phyloP scores from a whole-genome alignment of 2,113 vertebrate species.

The Acanthisitta chloris region DNA sequence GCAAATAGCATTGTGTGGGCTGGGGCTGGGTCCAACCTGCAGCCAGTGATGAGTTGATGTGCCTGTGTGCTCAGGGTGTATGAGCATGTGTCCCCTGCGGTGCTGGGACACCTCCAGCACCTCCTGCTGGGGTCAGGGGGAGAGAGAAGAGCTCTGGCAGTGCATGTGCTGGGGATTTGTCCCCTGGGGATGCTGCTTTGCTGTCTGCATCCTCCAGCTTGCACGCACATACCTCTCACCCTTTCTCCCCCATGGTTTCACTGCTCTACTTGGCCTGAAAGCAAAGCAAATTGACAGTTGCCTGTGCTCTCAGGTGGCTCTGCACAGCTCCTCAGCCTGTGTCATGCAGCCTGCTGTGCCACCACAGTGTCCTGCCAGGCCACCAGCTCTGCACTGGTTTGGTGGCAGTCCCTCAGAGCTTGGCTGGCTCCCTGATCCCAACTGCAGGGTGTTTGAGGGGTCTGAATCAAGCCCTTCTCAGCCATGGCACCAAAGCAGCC shows the following conservation, averaged over 20 bases:
- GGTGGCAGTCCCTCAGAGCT: not conserved
- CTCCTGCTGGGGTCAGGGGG: not conserved
- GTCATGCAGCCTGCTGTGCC: not conserved
- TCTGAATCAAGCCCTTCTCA: not conserved
- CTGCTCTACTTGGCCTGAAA: not conserved
- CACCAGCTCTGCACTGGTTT: not conserved
- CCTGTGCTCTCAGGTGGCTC: not conserved
- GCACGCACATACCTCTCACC: rapidly evolving
- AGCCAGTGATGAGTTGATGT: not conserved
- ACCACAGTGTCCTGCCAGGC: not conserved
- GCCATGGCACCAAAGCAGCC: not conserved
- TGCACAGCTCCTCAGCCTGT: rapidly evolving
- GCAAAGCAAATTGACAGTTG: not conserved
- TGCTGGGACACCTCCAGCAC: not conserved
- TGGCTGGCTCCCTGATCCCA: not conserved
- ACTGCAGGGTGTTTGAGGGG: not conserved
- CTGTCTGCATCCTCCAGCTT: not conserved
- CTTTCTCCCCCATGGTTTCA: not conserved
- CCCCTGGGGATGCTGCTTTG: not conserved
- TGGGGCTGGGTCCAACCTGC: not conserved
- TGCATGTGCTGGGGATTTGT: not conserved
- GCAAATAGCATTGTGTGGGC: not conserved
- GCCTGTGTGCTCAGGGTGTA: rapidly evolving
- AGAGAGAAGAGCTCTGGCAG: not conserved
- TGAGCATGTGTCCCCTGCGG: rapidly evolving